Conservation (phyloP, 2,888 invertebrate species). For the Pachymerium ferrugineum region DNA sequence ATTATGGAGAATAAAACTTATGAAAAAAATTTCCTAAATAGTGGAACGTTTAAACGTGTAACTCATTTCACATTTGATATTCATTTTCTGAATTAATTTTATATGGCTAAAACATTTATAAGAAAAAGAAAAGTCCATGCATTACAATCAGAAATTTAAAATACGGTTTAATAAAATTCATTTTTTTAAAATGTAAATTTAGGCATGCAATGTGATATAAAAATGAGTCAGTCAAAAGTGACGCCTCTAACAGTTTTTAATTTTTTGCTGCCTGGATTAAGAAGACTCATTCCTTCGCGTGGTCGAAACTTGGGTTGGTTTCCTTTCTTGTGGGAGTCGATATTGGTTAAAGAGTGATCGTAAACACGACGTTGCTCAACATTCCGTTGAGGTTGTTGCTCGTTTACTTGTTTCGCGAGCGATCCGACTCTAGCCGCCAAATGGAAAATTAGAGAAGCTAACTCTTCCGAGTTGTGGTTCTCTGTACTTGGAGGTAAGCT, state of each 20-base stretch:
- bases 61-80: no score
- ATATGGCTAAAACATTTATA: no score
- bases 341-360: not conserved
- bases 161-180: no score
- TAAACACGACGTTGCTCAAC: not conserved
- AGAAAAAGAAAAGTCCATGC: no score
- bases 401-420: not conserved
- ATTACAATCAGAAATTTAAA: no score
- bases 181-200: not conserved
- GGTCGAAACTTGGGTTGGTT: not conserved
- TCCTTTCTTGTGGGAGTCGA: slow-evolving; percentile 5
- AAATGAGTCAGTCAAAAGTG: not conserved
- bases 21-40: no score
- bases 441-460: not conserved
- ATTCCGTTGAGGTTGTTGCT: not conserved
- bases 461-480: not conserved
- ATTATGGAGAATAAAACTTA: no score
- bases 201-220: not conserved
- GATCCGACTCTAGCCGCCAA: not conserved
- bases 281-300: slow-evolving; percentile 32
- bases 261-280: slow-evolving; percentile 32
- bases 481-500: not conserved
- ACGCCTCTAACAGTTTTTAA: not conserved
- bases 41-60: no score
- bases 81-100: no score